phyloP scores from a whole-genome alignment of 2,113 vertebrate species.

The Leptobrachium ailaonicum region DNA sequence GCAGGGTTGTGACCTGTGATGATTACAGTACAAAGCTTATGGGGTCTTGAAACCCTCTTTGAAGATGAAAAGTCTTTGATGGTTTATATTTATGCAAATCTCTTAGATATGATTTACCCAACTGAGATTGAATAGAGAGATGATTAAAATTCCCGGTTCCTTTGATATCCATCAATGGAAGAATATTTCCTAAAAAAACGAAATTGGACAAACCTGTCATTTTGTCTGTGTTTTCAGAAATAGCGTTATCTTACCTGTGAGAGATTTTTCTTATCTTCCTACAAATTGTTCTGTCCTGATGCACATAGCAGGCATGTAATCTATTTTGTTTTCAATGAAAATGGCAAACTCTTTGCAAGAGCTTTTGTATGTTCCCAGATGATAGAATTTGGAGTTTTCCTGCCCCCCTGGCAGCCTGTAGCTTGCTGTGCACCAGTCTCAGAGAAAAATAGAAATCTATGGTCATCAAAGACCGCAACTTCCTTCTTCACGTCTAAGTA shows the following conservation, averaged over 20 bases:
- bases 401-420: slow-evolving; percentile 93
- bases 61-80: slow-evolving; percentile 99
- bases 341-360: slow-evolving; percentile 84
- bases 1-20: slow-evolving; percentile 99
- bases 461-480: slow-evolving; percentile 98
- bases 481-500: slow-evolving; percentile 97
- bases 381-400: slow-evolving; percentile 99
- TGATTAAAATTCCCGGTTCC: slow-evolving; percentile 99
- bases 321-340: slow-evolving; percentile 73
- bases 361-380: slow-evolving; percentile 99
- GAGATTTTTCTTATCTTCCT: slow-evolving; percentile 73
- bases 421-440: slow-evolving; percentile 99
- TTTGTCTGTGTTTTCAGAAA: slow-evolving; percentile 82
- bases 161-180: slow-evolving; percentile 93
- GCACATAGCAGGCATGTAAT: slow-evolving; percentile 88
- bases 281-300: slow-evolving; percentile 73
- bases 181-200: slow-evolving; percentile 86
- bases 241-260: slow-evolving; percentile 78
- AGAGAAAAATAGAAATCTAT: slow-evolving; percentile 96
- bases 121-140: slow-evolving; percentile 99
- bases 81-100: slow-evolving; percentile 99
- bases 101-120: slow-evolving; percentile 99
- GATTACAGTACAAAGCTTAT: slow-evolving; percentile 99
- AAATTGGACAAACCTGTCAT: slow-evolving; percentile 79
- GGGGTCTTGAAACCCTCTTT: slow-evolving; percentile 99